Conservation (phyloP, 35 echinoderm and acorn worm species). For the Apostichopus californicus region DNA sequence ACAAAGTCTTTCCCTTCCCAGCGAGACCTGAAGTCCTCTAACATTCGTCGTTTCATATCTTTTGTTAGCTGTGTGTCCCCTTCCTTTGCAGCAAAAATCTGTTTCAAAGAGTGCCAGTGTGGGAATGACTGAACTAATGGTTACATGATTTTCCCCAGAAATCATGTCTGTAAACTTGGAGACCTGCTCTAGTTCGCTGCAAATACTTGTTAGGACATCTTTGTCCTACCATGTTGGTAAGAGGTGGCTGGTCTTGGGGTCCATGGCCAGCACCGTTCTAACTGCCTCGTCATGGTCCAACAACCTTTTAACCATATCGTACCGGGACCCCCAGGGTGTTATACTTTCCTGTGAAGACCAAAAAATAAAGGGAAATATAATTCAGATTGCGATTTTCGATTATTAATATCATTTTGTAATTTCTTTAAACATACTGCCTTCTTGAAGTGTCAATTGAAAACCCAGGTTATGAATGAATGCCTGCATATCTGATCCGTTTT, state of each 20-base stretch:
- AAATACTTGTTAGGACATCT: constrained; percentile 11
- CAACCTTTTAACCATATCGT: constrained; percentile 23
- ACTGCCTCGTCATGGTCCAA: constrained; percentile 26
- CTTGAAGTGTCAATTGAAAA: not conserved
- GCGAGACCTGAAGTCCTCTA: not conserved
- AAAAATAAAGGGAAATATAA: not conserved
- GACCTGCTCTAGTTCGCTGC: no score
- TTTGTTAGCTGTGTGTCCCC: not conserved
- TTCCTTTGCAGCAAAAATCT: not conserved
- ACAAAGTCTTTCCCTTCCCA: not conserved
- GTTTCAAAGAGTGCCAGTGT: no score
- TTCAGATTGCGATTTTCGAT: not conserved
- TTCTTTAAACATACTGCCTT: not conserved
- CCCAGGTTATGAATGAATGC: no score
- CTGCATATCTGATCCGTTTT: no score
- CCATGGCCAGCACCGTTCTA: not conserved
- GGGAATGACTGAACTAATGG: no score
- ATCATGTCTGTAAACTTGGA: no score
- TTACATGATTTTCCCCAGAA: not conserved
- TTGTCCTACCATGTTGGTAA: not conserved
- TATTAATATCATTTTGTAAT: not conserved
- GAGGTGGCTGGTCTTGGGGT: not conserved
- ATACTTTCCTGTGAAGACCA: constrained; percentile 2
- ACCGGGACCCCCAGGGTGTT: constrained; percentile 30
- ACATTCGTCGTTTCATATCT: not conserved